Percentiles rank a stretch among this genome's conserved stretches.
Evolutionary conservation across 2,888 invertebrate species (phyloP).

Genomic region (Drosophila nr. perissopoda): DNA sequence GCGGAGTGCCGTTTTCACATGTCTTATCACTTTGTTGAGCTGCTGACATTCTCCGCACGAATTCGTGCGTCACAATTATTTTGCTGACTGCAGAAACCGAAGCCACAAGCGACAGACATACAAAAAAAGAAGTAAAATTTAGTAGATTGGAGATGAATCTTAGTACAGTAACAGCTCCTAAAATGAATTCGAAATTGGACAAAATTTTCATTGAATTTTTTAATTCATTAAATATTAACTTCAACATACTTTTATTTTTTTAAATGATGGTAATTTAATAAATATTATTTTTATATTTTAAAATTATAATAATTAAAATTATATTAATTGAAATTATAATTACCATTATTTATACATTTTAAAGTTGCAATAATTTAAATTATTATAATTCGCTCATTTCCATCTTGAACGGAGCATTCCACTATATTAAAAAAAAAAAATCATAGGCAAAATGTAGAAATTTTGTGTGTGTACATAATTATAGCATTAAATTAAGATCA

Average conservation of each 20-base stretch:
- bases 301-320: not conserved
- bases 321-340: too few relatives aligned
- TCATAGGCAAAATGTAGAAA: rapidly evolving
- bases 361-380: not conserved
- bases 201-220: not conserved
- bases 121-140: not conserved
- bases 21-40: constrained; percentile 35
- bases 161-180: not conserved
- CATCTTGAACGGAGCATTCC: not conserved
- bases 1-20: not conserved
- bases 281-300: not conserved
- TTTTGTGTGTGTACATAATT: not conserved
- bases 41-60: not conserved
- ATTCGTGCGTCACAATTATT: not conserved
- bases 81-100: not conserved
- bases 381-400: not conserved
- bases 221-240: not conserved
- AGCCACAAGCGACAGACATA: not conserved
- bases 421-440: not conserved
- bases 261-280: not conserved
- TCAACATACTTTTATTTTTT: not conserved
- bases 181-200: not conserved
- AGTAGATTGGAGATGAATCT: not conserved
- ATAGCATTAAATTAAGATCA: constrained; percentile 4
- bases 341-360: not conserved